Evolutionary conservation across 1,140 invertebrate genomes (phyloP), one percentile per base, ranked within the genome.

Genomic region (Drosophila pseudoobscura): DNA sequence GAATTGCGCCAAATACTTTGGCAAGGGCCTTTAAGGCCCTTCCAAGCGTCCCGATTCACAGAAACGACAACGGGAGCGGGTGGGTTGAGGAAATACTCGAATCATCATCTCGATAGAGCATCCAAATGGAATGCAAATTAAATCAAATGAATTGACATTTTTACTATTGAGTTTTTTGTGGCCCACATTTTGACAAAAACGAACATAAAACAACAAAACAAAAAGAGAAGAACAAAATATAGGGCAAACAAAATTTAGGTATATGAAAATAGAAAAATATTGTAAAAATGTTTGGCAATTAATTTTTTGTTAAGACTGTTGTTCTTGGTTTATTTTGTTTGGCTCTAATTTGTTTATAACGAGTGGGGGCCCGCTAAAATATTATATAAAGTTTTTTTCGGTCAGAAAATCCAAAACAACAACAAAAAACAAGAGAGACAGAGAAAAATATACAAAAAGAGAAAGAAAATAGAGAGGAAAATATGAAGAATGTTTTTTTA

Each of bases 1-100:
- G 68, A 85, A 80, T 80, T 74, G 77, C 80, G 73, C 80, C 80
- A 85, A 85, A 85, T 85, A 85, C 58, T 55, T 85, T 84, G 80
- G 80, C 80, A 74, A 85, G 53, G 39, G 61, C 74, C 74, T 68
- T 54, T 54, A 52, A 57, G 45, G 61, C 47, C n/a, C 20, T 17
- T 24, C 26, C 61, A 58, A 31, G 45, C 59, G 47, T 52, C 44
- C 47, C 47, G 13, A 35, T 11, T 8, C 41, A 46, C 52, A 26
- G n/a, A 39, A 13, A 22, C 20, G 56, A 58, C 31, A 43, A 45
- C 7, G 50, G 31, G n/a, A 29, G 24, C 0, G 24, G 3, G 24
- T 5, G 24, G 3, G 24, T 24, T 11, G 31, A 63, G 31, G 6
- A 60, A 57, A 20, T 31, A 53, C 39, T 35, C 55, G 44, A 73